Evolutionary conservation across 2,797 vertebrate genomes (phyloP).

Genomic region (Argentina silus): DNA sequence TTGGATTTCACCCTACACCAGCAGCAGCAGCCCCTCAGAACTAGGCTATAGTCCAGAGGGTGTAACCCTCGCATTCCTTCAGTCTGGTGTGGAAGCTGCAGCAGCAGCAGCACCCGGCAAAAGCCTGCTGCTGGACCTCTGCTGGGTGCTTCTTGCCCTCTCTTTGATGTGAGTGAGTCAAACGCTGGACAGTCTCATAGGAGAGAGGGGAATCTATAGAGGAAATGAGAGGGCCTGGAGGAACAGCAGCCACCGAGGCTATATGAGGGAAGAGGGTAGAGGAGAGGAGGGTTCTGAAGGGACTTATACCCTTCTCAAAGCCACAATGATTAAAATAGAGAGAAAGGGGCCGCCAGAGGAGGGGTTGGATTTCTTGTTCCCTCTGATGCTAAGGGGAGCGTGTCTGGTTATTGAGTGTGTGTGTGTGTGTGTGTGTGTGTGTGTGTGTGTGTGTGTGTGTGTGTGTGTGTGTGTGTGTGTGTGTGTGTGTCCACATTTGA

Average conservation of each 20-base stretch:
- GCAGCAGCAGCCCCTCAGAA: conserved; percentile 45
- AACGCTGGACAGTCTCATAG: conserved; percentile 59
- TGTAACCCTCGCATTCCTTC: conserved; percentile 63
- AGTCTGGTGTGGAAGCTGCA: conserved; percentile 51
- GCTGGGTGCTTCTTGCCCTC: conserved; percentile 26
- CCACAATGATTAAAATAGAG: conserved; percentile 67
- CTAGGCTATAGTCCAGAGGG: conserved; percentile 50
- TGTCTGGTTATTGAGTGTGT: conserved; percentile 8
- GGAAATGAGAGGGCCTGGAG: conserved; percentile 71
- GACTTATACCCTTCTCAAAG: conserved; percentile 48
- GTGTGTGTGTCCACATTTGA: conserved; percentile 4
- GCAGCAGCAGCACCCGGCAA: no score
- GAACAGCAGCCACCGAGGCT: not conserved
- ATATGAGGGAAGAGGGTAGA: not conserved
- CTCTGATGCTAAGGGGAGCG: conserved; percentile 38
- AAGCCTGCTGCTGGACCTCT: conserved; percentile 1
- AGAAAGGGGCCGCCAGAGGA: conserved; percentile 52
- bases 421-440: conserved; percentile 12
- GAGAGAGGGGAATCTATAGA: conserved; percentile 59
- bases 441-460: conserved; percentile 24
- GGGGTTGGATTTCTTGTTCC: conserved; percentile 55
- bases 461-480: conserved; percentile 24
- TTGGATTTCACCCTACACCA: conserved; percentile 40
- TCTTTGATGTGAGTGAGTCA: conserved; percentile 63
- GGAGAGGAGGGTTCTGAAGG: conserved; percentile 40